Evolutionary conservation across 2,113 vertebrate genomes (phyloP).

Genomic region (Podocnemis expansa): DNA sequence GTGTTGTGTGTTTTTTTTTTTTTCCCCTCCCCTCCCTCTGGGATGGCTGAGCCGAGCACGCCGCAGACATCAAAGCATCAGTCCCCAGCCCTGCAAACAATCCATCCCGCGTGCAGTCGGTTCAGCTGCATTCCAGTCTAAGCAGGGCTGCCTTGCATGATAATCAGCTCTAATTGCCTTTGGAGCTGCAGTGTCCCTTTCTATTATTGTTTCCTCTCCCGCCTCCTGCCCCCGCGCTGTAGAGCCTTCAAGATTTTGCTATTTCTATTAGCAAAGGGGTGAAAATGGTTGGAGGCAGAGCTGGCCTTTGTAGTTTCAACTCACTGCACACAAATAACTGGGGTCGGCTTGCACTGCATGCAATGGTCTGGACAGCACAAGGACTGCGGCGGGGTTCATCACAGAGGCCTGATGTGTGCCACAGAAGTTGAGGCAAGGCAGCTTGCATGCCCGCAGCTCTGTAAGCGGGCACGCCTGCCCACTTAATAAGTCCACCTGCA

Average conservation of each 20-base stretch:
- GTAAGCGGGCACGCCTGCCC: neutral
- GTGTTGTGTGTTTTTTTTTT: constrained; percentile 43
- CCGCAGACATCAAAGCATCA: constrained; percentile 77
- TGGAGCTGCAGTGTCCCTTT: constrained; percentile 64
- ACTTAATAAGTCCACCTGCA: neutral
- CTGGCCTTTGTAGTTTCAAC: neutral
- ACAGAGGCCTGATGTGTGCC: neutral
- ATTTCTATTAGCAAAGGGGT: constrained; percentile 62
- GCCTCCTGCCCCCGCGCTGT: constrained; percentile 56
- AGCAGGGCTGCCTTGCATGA: constrained; percentile 79
- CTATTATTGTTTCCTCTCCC: constrained; percentile 50
- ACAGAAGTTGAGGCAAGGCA: neutral
- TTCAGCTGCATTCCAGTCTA: constrained; percentile 78
- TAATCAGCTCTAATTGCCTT: constrained; percentile 83
- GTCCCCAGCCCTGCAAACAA: constrained; percentile 72
- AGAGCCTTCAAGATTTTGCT: constrained; percentile 19
- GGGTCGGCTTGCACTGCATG: neutral
- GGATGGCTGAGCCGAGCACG: constrained; percentile 63
- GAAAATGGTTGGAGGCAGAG: constrained; percentile 29
- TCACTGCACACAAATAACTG: neutral
- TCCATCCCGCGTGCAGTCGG: constrained; percentile 74
- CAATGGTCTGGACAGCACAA: constrained; percentile 11
- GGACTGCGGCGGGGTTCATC: neutral
- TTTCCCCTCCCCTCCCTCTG: too few species aligned
- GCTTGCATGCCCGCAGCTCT: too few species aligned